phyloP scores from a whole-genome alignment of 2,888 invertebrate genomes.

The Clistopyga incitator region DNA sequence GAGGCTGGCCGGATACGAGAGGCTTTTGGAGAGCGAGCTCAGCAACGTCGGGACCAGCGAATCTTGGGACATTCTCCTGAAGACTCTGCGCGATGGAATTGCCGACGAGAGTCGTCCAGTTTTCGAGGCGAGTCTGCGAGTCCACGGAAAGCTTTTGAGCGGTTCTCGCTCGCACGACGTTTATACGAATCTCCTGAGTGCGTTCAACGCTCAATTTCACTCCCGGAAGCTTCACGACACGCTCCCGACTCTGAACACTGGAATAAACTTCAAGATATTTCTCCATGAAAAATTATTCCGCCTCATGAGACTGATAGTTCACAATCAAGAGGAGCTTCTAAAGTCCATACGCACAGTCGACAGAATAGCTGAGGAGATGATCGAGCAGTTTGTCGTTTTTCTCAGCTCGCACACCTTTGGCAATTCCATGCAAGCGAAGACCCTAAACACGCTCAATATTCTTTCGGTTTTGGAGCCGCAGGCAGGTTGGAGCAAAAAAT shows the following conservation, averaged over 20 bases:
- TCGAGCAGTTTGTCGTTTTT: constrained; percentile 80
- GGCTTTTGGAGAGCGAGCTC: constrained; percentile 78
- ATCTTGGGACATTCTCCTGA: constrained; percentile 76
- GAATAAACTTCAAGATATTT: constrained; percentile 81
- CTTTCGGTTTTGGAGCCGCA: constrained; percentile 80
- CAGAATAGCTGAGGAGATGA: constrained; percentile 78
- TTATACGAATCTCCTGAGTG: constrained; percentile 76
- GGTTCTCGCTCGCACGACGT: constrained; percentile 73
- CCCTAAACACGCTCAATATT: constrained; percentile 77
- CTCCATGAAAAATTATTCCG: constrained; percentile 80
- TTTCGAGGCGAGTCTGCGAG: constrained; percentile 80
- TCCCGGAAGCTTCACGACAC: constrained; percentile 75
- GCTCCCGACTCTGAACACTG: constrained; percentile 78
- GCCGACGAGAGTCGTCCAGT: constrained; percentile 79
- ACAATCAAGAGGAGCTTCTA: constrained; percentile 79
- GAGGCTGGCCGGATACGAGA: constrained; percentile 81
- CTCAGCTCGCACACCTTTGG: constrained; percentile 73
- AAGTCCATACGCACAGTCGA: constrained; percentile 76
- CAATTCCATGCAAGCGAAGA: constrained; percentile 71
- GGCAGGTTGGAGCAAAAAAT: constrained; percentile 80
- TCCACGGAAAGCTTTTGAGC: constrained; percentile 76
- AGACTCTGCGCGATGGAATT: constrained; percentile 77
- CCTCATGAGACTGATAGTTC: constrained; percentile 76
- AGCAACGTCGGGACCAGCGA: constrained; percentile 71
- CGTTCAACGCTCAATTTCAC: constrained; percentile 77